phyloP scores from a whole-genome alignment of 2,113 vertebrate species.

The Bufo gargarizans region DNA sequence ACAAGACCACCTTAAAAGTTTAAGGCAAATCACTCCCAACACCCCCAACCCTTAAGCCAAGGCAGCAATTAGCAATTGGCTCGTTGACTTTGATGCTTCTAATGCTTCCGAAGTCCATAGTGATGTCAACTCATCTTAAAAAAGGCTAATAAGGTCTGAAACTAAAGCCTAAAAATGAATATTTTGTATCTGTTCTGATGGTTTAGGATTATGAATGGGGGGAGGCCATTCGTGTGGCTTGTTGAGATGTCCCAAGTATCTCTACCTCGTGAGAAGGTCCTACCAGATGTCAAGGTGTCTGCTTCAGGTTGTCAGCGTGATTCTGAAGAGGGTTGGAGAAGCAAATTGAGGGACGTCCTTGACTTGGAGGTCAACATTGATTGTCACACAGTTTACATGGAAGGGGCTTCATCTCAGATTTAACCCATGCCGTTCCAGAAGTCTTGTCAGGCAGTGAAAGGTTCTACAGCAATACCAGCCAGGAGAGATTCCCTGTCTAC shows the following conservation, averaged over 20 bases:
- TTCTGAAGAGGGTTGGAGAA: background rate
- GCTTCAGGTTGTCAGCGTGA: background rate
- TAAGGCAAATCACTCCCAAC: background rate
- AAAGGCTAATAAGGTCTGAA: background rate
- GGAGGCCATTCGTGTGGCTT: background rate
- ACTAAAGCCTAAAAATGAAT: background rate
- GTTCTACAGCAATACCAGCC: background rate
- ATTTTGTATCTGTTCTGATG: background rate
- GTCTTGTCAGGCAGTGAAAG: background rate
- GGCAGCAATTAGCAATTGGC: background rate
- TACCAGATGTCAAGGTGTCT: background rate
- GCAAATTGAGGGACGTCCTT: background rate
- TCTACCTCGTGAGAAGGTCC: background rate
- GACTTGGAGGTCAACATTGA: background rate
- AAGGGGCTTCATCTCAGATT: background rate
- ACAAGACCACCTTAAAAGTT: background rate
- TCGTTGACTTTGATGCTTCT: background rate
- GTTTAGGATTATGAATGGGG: background rate
- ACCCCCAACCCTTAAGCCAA: background rate
- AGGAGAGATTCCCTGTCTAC: slow-evolving; percentile 23
- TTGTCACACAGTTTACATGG: background rate
- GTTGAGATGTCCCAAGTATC: background rate
- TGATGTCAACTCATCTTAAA: background rate
- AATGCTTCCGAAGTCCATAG: background rate
- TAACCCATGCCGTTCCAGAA: background rate